Evolutionary conservation across 35 echinoderm and acorn worm species (phyloP), one percentile per base, ranked within the genome.

Genomic region (Apostichopus californicus): DNA sequence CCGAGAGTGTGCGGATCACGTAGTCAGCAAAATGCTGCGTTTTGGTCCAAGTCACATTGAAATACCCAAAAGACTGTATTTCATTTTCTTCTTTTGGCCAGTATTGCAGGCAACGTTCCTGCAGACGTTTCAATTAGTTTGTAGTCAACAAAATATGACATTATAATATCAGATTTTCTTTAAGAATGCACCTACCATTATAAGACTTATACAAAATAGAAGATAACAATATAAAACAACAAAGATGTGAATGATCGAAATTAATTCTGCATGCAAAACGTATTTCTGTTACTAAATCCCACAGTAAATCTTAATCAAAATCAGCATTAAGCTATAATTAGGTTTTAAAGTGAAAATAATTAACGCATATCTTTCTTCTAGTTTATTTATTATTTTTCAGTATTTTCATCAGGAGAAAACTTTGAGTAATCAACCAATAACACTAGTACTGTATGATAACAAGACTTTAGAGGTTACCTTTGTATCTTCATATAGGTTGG

Each of bases 401-500:
- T 46, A 46, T 46, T 4, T 46, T 46, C 34, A 46, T 46, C 3
- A 46, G 34, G 34, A 46, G 34, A 46, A 46, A 46, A 46, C 34
- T 46, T 46, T 46, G 3, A 46, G 34, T 46, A 46, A 46, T 46
- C 3, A 46, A 46, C 34, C 1, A 46, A 46, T 2, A 46, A 46
- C 34, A 46, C 34, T 46, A 46, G 34, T 46, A 46, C 34, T 46
- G 34, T 46, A 46, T 46, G 34, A 46, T 46, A 46, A 46, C 34
- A 46, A 46, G 34, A 46, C 2, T 3, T 46, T 87, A 26, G 34
- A 6, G 65, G 21, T n/a, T 91, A 96, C 95, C 95, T 96, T 96
- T 8, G 88, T 89, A 9, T 60, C 77, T 77, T 96, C 95, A 83
- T 89, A 54, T 8, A 94, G 53, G 57, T 94, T 96, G 54, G 95